Evolutionary conservation across 2,797 vertebrate genomes (phyloP).

Genomic region (Enteromius anoplus): DNA sequence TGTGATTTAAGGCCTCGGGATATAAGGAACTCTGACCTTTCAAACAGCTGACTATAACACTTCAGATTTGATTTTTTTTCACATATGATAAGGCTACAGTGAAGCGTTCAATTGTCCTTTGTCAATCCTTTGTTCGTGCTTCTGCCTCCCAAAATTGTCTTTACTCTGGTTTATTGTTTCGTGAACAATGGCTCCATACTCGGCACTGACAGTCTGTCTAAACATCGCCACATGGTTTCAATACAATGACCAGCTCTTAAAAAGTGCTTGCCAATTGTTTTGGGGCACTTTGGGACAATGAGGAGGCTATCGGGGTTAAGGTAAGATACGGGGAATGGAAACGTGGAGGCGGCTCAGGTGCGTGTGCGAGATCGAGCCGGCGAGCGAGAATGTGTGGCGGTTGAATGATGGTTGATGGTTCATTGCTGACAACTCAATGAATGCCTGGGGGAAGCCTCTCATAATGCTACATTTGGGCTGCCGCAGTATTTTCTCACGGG

Average conservation of each 20-base stretch:
- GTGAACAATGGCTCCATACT: constrained; percentile 41
- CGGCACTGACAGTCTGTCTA: constrained; percentile 28
- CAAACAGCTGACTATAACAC: constrained; percentile 73
- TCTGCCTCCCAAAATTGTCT: constrained; percentile 34
- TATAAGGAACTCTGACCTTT: constrained; percentile 77
- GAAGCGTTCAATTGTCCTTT: constrained; percentile 55
- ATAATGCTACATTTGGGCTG: constrained; percentile 71
- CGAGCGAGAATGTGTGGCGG: constrained; percentile 21
- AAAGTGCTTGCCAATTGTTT: constrained; percentile 42
- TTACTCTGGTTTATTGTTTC: constrained; percentile 45
- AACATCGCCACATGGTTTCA: constrained; percentile 40
- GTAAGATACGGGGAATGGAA: constrained; percentile 44
- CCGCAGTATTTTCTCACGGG: constrained; percentile 72
- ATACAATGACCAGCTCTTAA: constrained; percentile 32
- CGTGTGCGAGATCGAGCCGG: not conserved
- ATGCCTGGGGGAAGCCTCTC: constrained; percentile 67
- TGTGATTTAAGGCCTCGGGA: constrained; percentile 73
- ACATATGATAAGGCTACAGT: constrained; percentile 66
- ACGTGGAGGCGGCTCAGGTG: constrained; percentile 40
- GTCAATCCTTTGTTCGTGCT: constrained; percentile 39
- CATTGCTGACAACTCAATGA: constrained; percentile 72
- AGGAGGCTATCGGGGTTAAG: constrained; percentile 47
- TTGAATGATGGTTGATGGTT: constrained; percentile 59
- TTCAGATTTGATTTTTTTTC: constrained; percentile 68
- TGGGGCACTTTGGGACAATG: constrained; percentile 32